Percentiles rank a stretch among this genome's conserved stretches.
phyloP scores from a whole-genome alignment of 2,113 vertebrate genomes.

The Otus sunia region DNA sequence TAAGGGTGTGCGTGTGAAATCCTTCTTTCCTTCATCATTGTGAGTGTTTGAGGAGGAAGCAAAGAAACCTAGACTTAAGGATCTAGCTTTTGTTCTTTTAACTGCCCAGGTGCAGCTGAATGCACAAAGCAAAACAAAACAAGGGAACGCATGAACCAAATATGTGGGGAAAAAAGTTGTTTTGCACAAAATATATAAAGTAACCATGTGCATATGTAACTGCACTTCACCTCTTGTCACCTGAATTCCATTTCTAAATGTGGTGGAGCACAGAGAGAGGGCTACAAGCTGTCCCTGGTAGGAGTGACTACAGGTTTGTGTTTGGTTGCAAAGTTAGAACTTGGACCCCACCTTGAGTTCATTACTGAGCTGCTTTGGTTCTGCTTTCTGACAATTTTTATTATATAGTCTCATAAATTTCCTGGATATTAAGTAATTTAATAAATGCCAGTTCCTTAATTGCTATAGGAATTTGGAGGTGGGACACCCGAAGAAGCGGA shows the following conservation, averaged over 20 bases:
- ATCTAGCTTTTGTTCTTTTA: not conserved
- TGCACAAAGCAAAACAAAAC: not conserved
- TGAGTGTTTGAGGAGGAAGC: not conserved
- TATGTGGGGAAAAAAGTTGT: not conserved
- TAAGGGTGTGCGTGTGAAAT: not conserved
- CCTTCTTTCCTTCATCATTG: not conserved
- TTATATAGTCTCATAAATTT: not conserved
- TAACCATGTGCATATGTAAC: accelerated
- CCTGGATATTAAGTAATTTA: not conserved
- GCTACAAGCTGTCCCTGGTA: not conserved
- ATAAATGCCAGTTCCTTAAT: not conserved
- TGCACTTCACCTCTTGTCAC: accelerated
- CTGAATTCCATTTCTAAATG: not conserved
- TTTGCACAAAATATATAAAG: accelerated
- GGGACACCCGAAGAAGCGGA: not conserved
- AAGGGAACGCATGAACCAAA: accelerated
- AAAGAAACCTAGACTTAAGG: not conserved
- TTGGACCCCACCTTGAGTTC: accelerated
- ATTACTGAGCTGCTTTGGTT: accelerated
- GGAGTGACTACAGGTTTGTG: accelerated
- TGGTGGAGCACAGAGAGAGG: accelerated
- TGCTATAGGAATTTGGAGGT: not conserved
- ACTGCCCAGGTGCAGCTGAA: not conserved
- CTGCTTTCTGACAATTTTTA: not conserved
- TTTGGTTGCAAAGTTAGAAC: not conserved